These are phyloP conservation scores for Macrocentrus cingulum DNA, from an alignment of 1,140 invertebrate species.

Conservation along the genomic window DNA sequence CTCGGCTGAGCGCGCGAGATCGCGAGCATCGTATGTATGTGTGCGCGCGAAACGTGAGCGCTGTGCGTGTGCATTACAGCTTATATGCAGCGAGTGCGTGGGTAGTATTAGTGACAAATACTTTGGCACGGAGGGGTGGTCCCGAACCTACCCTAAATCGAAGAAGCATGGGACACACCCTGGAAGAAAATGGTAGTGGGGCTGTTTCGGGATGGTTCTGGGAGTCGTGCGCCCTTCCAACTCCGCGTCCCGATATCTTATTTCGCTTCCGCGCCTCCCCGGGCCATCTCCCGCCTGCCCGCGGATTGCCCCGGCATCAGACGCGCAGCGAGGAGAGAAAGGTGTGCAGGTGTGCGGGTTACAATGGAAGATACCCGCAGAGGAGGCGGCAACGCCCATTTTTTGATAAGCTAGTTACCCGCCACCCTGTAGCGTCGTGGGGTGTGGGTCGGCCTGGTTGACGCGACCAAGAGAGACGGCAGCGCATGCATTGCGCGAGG, in stretches of 20 bases:
- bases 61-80: constrained; percentile 14
- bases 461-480: constrained; percentile 14
- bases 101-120: no score
- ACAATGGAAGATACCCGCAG: constrained; percentile 38
- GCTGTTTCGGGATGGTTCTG: constrained; percentile 21
- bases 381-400: constrained; percentile 58
- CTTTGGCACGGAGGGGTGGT: constrained; percentile 28
- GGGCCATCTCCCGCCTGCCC: not conserved
- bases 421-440: constrained; percentile 38
- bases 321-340: constrained; percentile 43
- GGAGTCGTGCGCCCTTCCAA: constrained; percentile 12
- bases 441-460: constrained; percentile 23
- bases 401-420: constrained; percentile 62
- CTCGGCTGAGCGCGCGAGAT: no score
- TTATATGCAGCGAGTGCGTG: no score
- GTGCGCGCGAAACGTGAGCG: constrained; percentile 14
- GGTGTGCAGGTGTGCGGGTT: constrained; percentile 26
- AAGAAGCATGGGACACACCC: constrained; percentile 53
- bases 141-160: constrained; percentile 56
- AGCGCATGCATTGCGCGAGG: constrained; percentile 1
- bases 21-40: not conserved
- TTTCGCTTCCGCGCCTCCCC: constrained; percentile 38
- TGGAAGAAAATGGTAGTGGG: constrained; percentile 47
- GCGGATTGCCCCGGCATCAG: constrained; percentile 7
- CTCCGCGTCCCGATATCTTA: constrained; percentile 45